Base-by-base conservation (phyloP, 2,888 invertebrate species). In the Dryadula phaetusa region DNA sequence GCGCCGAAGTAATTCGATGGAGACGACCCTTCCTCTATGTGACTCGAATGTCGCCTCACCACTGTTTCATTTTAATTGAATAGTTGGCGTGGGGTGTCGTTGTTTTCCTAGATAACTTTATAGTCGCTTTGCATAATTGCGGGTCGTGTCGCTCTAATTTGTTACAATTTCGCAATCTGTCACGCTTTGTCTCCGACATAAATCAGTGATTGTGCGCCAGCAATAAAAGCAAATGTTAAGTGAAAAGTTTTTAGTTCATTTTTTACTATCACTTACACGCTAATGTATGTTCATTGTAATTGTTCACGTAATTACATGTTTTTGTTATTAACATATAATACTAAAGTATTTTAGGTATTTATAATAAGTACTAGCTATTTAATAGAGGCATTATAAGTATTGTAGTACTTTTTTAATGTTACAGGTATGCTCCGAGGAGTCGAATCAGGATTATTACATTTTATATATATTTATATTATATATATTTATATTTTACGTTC, bases 41-140 rank as follows among this genome's bases (percentile, higher is more conserved):
- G 90, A 91, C 87, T 87, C 84, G 90, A 89, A 90, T 90, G 85
- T 84, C 82, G 82, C 81, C 75, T 80, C 83, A 82, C 80, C 85
- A 83, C 85, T 86, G 90, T 85, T 88, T 87, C 86, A 85, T 91
- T 92, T 86, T 92, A 92, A 92, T 92, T 92, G 92, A 92, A 92
- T 92, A 92, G 91, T 92, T 88, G 78, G 79, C 76, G 80, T 81
- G 83, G 86, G 86, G 88, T 81, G 83, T 86, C 86, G 88, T 87
- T 90, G 90, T 89, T 90, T 87, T 90, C 83, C 86, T 87, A 86
- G 89, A 91, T 92, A 90, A 87, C 88, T 89, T 88, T 89, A 88
- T 86, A 83, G 83, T 80, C 84, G 83, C 78, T 91, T 91, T 91
- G 88, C 91, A 92, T 92, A 92, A 92, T 90, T 85, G 88, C 84